Evolutionary conservation across 2,888 invertebrate genomes (phyloP), one percentile per base, ranked within the genome.

Genomic region (Cheilosia impressa): DNA sequence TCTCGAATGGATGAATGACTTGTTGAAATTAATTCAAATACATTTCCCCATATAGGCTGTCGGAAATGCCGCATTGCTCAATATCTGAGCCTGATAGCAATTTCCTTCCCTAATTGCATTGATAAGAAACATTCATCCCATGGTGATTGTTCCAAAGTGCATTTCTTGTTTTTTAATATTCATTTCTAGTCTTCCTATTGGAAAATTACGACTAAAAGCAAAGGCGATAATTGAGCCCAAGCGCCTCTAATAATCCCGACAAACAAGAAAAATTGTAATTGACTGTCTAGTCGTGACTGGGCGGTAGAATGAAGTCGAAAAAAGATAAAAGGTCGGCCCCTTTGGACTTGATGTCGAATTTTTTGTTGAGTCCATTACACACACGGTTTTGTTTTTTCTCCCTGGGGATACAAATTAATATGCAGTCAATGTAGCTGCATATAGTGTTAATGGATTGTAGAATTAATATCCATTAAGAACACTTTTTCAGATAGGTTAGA

Each of bases 201-300:
- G 24, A 77, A 45, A 41, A 34, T 38, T 4, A 55, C 10, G 17
- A 24, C 41, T 62, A 52, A 76, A 62, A 63, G 41, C 45, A 69
- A 81, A 43, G 19, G 66, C 55, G 71, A 76, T 85, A 77, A 81
- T 81, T 85, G 81, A 85, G 72, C 76, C 77, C 81, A 77, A 85
- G 72, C 76, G 81, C 77, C 81, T 77, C 71, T 52, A 69, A 76
- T 69, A 62, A 76, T 68, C 65, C 69, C 43, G 47, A 66, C 22
- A 17, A 27, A 50, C 50, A 41, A 55, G 50, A 58, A 38, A 75
- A 65, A 68, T 53, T 22, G 71, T 85, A 85, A 85, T 85, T 85
- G 85, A 71, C 81, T 72, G 85, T 81, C 85, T 85, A 72, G 85
- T 81, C 85, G 72, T 81, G 85, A 77, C 76, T 68, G 62, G 66